Conservation (phyloP, 1,140 invertebrate genomes). For the Macrobrachium rosenbergii region DNA sequence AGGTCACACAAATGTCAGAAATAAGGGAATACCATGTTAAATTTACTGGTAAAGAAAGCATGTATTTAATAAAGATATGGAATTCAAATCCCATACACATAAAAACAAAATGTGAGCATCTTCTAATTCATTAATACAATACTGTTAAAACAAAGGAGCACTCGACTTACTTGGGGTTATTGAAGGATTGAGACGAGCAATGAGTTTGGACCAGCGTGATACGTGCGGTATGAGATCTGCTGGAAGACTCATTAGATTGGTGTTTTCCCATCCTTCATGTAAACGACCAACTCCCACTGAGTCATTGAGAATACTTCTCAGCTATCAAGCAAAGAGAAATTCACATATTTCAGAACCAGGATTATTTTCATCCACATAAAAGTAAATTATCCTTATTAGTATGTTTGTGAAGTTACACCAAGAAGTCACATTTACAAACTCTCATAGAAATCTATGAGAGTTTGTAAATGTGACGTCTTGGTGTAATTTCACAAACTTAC, state of each 20-base stretch:
- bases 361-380: no score
- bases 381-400: no score
- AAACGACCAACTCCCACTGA: slow-evolving; percentile 37
- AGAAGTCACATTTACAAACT: no score
- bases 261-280: slow-evolving; percentile 60
- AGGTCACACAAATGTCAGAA: no score
- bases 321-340: slow-evolving; percentile 5
- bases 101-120: not conserved
- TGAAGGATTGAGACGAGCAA: slow-evolving; percentile 42
- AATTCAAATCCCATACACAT: not conserved
- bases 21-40: no score
- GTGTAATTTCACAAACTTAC: no score
- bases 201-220: slow-evolving; percentile 59
- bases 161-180: slow-evolving; percentile 38
- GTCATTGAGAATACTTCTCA: slow-evolving; percentile 45
- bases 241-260: slow-evolving; percentile 45
- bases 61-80: no score
- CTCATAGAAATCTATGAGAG: no score
- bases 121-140: not conserved
- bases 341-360: not conserved
- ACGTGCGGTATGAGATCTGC: slow-evolving; percentile 59
- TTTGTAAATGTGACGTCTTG: no score
- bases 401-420: no score
- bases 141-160: not conserved
- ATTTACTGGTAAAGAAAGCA: no score